phyloP scores from a whole-genome alignment of 2,797 vertebrate genomes.

The Paramormyrops hopkinsi region DNA sequence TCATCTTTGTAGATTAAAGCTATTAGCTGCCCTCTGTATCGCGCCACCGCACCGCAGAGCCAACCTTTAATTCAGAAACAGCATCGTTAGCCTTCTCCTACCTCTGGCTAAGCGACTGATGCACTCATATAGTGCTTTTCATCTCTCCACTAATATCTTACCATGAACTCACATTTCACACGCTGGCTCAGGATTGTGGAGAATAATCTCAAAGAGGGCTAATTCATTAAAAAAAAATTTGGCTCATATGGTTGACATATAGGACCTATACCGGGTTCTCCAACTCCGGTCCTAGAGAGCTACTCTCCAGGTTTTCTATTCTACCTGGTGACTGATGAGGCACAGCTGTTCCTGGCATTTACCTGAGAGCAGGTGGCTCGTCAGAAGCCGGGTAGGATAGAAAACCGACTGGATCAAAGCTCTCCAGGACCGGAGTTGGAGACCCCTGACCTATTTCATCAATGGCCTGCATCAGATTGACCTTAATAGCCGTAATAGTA shows the following conservation, averaged over 20 bases:
- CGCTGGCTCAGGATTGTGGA: background rate
- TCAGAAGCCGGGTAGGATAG: background rate
- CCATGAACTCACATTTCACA: background rate
- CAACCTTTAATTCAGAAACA: background rate
- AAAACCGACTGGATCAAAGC: background rate
- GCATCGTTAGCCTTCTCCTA: background rate
- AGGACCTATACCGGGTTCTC: background rate
- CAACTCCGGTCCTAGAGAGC: background rate
- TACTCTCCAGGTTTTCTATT: background rate
- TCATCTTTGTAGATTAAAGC: slow-evolving; percentile 7
- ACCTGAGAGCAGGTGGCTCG: background rate
- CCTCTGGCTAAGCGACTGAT: background rate
- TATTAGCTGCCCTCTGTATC: background rate
- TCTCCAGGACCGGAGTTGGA: background rate
- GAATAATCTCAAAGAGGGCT: background rate
- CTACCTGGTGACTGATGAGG: background rate
- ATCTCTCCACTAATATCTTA: background rate
- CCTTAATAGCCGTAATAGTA: background rate
- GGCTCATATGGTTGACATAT: background rate
- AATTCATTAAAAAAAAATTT: background rate
- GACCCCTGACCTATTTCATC: background rate
- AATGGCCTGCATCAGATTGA: background rate
- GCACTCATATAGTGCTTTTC: background rate
- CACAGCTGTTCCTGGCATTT: background rate
- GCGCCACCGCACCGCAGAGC: background rate